Evolutionary conservation across 2,888 invertebrate genomes (phyloP).

Genomic region (Leucozona laternaria): DNA sequence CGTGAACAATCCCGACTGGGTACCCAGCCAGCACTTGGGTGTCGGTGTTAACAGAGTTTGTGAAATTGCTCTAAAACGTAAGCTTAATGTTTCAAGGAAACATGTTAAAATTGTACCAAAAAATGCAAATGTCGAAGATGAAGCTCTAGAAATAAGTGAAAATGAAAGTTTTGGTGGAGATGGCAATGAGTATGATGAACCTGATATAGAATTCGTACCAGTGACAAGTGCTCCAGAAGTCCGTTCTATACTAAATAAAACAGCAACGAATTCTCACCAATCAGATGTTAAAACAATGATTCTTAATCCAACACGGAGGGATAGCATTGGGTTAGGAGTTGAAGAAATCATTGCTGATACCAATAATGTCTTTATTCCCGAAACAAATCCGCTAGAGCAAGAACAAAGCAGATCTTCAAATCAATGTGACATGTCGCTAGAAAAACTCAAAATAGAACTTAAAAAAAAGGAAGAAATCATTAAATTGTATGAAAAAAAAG

Average conservation of each 20-base stretch:
- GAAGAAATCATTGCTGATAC: neutral
- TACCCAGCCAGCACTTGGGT: neutral
- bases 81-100: neutral
- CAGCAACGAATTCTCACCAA: neutral
- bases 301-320: no score
- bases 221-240: neutral
- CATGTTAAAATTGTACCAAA: neutral
- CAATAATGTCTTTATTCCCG: neutral
- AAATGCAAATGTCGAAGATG: neutral
- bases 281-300: neutral
- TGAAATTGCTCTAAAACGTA: neutral
- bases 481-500: neutral
- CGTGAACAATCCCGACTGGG: conserved; percentile 1
- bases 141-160: neutral
- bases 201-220: neutral
- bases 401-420: neutral
- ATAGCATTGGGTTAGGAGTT: neutral
- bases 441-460: conserved; percentile 2
- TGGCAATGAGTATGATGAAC: conserved; percentile 2
- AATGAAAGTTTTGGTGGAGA: conserved; percentile 9
- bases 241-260: neutral
- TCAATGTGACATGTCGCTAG: neutral
- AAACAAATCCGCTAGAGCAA: neutral
- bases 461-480: neutral
- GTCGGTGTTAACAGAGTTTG: neutral